Evolutionary conservation across 2,113 vertebrate genomes (phyloP).

Genomic region (Syngnathus scovelli): DNA sequence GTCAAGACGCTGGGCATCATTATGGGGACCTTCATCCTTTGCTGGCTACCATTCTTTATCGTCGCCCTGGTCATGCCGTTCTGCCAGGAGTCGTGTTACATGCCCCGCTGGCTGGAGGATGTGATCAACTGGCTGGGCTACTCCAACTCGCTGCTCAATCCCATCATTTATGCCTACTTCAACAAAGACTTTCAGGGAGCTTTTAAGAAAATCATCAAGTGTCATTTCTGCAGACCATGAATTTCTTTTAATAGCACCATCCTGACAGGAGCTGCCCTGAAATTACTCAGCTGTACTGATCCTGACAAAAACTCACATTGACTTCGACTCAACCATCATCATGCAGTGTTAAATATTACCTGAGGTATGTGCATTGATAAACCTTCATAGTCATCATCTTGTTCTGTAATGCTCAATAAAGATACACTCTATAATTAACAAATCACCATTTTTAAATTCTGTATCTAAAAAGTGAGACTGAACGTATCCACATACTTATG

Average conservation of each 20-base stretch:
- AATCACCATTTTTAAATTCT: constrained; percentile 5
- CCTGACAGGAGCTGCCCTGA: background rate
- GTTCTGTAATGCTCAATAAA: constrained; percentile 52
- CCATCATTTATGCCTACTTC: constrained; percentile 98
- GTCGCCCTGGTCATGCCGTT: constrained; percentile 91
- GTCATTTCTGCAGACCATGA: constrained; percentile 86
- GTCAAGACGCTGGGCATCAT: constrained; percentile 97
- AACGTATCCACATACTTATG: background rate
- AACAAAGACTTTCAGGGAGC: constrained; percentile 98
- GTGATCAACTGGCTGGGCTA: constrained; percentile 97
- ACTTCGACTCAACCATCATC: constrained; percentile 20
- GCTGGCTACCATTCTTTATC: constrained; percentile 97
- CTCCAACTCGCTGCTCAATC: constrained; percentile 94
- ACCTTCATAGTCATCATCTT: constrained; percentile 37
- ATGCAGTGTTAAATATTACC: constrained; percentile 19
- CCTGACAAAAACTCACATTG: constrained; percentile 2
- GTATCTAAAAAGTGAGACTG: background rate
- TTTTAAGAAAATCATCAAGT: constrained; percentile 94
- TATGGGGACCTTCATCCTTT: constrained; percentile 96
- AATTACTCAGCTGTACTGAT: background rate
- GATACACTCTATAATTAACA: constrained; percentile 12
- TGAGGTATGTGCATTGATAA: constrained; percentile 35
- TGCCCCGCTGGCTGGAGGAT: constrained; percentile 82
- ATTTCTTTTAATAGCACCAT: background rate
- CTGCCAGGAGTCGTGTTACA: constrained; percentile 79